Conservation (phyloP, 1,140 invertebrate genomes). For the Cataglyphis hispanica region DNA sequence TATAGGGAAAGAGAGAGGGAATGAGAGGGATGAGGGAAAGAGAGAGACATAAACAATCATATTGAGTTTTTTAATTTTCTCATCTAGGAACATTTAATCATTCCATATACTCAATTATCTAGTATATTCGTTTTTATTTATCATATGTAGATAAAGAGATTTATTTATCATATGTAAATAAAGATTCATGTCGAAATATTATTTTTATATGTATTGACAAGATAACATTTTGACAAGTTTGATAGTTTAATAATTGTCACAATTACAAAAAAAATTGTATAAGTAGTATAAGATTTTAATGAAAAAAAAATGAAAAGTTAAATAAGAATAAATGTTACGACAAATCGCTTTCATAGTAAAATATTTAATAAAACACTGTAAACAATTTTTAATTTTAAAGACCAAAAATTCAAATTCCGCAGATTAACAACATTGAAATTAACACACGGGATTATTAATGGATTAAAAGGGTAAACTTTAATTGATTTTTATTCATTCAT, state of each 20-base stretch:
- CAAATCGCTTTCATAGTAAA: background rate
- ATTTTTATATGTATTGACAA: background rate
- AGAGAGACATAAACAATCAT: background rate
- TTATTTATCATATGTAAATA: background rate
- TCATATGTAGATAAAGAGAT: background rate
- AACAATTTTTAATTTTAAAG: background rate
- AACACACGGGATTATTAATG: background rate
- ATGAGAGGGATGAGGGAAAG: background rate
- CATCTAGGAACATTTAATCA: conserved; percentile 46
- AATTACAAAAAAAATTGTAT: background rate
- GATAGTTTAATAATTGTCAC: conserved; percentile 20
- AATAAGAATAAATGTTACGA: background rate
- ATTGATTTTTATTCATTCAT: background rate
- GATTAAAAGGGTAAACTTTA: background rate
- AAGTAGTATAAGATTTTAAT: background rate
- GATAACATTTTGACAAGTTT: background rate
- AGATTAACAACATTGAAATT: background rate
- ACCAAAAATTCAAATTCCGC: background rate
- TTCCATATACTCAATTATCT: background rate
- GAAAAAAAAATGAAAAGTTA: background rate
- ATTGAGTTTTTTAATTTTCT: background rate
- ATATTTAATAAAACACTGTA: background rate
- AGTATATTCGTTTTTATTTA: background rate
- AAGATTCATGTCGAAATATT: background rate
- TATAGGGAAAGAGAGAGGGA: background rate